phyloP scores from a whole-genome alignment of 2,888 invertebrate species.

The Coenonympha arcania region DNA sequence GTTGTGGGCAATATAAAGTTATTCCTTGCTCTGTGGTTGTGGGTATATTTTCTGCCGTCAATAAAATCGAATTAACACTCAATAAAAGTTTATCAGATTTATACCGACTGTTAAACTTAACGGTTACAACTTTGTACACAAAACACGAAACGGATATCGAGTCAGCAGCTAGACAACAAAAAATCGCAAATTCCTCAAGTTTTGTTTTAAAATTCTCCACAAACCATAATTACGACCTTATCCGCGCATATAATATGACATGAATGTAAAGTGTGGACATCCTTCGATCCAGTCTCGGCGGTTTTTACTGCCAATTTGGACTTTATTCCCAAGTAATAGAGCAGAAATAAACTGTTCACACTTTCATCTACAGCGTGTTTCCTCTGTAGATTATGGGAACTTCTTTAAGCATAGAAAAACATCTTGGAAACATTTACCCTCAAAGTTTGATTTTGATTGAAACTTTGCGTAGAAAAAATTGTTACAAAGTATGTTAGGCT shows the following conservation, averaged over 20 bases:
- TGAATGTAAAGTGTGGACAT: constrained; percentile 55
- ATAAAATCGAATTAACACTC: not conserved
- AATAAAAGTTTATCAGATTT: not conserved
- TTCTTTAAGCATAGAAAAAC: no score
- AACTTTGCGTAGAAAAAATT: no score
- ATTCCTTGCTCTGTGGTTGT: no score
- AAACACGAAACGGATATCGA: constrained; percentile 4
- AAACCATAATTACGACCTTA: constrained; percentile 57
- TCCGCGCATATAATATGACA: constrained; percentile 53
- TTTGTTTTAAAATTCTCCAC: constrained; percentile 46
- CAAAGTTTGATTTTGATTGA: no score
- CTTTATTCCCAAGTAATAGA: constrained; percentile 41
- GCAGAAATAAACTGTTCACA: no score
- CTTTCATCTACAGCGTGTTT: no score
- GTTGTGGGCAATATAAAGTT: no score
- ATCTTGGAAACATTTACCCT: no score
- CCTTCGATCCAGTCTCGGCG: constrained; percentile 28
- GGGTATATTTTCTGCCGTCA: no score
- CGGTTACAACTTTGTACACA: not conserved
- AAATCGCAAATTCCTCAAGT: constrained; percentile 5
- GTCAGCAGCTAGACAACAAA: not conserved
- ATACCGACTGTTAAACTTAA: not conserved
- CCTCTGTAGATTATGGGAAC: no score
- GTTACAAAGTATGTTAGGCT: no score
- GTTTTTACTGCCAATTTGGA: constrained; percentile 31